These are phyloP conservation scores for Fistularia tabacaria DNA, from an alignment of 2,797 vertebrate genomes.

Conservation along the genomic window DNA sequence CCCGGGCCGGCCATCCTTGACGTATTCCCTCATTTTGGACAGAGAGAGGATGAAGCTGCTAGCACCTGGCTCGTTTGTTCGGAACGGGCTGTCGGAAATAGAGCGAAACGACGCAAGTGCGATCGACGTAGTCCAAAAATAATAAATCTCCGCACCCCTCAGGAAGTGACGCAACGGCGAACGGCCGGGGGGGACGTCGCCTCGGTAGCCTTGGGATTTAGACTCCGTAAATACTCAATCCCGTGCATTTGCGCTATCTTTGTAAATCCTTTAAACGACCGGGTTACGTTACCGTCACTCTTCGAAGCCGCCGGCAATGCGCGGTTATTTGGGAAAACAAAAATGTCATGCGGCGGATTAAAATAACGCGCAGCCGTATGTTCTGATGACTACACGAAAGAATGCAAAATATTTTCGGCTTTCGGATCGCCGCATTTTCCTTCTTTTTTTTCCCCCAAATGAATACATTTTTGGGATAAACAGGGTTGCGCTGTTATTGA, in stretches of 20 bases:
- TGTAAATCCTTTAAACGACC: neutral
- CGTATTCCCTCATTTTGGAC: constrained; percentile 6
- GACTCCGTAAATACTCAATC: no score
- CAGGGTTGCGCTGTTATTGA: constrained; percentile 27
- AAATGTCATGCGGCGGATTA: constrained; percentile 3
- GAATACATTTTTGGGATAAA: constrained; percentile 29
- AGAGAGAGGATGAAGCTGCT: constrained; percentile 15
- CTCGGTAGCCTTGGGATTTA: no score
- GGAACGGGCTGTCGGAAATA: constrained; percentile 31
- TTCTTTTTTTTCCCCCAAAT: no score
- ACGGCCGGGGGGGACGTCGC: neutral
- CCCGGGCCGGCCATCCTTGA: no score
- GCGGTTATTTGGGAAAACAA: neutral
- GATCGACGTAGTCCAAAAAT: constrained; percentile 17
- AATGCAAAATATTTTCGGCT: constrained; percentile 21
- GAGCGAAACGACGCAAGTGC: constrained; percentile 5
- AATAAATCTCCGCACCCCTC: neutral
- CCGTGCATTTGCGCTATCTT: neutral
- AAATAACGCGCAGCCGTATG: constrained; percentile 8
- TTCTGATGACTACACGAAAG: constrained; percentile 12
- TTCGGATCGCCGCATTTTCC: constrained; percentile 5
- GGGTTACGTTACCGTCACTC: constrained; percentile 11
- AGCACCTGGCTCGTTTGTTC: constrained; percentile 36
- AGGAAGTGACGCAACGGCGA: neutral
- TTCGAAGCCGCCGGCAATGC: neutral